Base-by-base conservation (phyloP, 2,797 vertebrate species). In the Myiotriccus ornatus region DNA sequence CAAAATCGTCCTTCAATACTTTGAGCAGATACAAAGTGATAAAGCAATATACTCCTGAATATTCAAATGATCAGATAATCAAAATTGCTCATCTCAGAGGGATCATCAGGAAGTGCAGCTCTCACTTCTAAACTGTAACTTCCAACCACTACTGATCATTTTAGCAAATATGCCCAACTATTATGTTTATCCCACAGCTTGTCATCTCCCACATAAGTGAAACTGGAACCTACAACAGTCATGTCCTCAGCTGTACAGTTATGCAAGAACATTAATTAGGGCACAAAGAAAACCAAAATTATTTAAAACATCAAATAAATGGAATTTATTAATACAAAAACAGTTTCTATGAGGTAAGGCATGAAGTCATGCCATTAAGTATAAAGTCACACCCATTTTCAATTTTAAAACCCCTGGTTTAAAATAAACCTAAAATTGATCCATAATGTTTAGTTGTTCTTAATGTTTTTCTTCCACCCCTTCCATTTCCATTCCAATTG, bases 31-130 rank as follows among this genome's bases (percentile, higher is more conserved):
- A 3, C 50, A 68, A 77, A 70, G 74, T 56, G 71, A 8, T 46
- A 60, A 30, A 71, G 53, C 56, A 69, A 77, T 52, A 90, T 35
- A 49, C n/a, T 64, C 35, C 43, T 75, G 46, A 93, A 78, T 81
- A 89, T 91, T 93, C 69, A 89, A 27, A 56, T 85, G 21, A 78
- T 53, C 89, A 86, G 41, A 81, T 84, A 69, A 89, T 93, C 89
- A 87, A 68, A 95, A 78, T n/a, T 32, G 63, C 37, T 85, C 35
- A 75, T 89, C 62, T 93, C 94, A 90, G 57, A 88, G 57, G 62
- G 20, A 16, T 73, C 79, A 75, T 93, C 81, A 94, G 49, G 60
- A 93, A 89, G 39, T 24, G 17, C 43, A 80, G 62, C 57, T 94
- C 75, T 91, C 65, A 68, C 64, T 87, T 83, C 50, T 77, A 67